Evolutionary conservation across 2,113 vertebrate species (phyloP), one percentile per base, ranked within the genome.

Genomic region (Plectropomus leopardus): DNA sequence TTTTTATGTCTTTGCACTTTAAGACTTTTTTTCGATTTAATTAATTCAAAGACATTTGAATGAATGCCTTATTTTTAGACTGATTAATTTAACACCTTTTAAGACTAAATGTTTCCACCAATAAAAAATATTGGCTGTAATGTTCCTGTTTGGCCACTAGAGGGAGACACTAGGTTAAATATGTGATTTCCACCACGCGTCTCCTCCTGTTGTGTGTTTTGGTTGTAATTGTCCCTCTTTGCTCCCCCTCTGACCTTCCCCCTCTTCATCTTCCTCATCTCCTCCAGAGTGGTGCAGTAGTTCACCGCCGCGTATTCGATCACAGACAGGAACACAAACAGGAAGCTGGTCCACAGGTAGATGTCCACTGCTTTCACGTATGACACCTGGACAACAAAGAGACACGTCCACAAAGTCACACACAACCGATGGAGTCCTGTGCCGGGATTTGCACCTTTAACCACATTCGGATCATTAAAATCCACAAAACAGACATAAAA

Each of bases 321-420:
- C 72, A 98, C 96, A 0, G 97, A 97, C 70, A 98, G 95, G 92
- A 98, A 97, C 85, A 97, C 96, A 71, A 97, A 98, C 70, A 98
- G 94, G 91, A 97, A 98, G 92, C 97, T 98, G 93, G 95, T 95
- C 96, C 97, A 97, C 93, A 99, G 93, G 92, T 97, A 97, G 70
- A 98, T 91, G 47, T 97, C 97, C 93, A 97, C 96, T 0, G 96
- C 97, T 87, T 97, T 98, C 87, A 99, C 94, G 4, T 98, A 97
- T n/a, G 97, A 98, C 84, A 97, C 96, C 94, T 94, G 85, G 16
- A 71, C n/a, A 26, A 36, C 26, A 73, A 15, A 4, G 14, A 3
- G 28, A 14, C 2, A 5, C 6, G n/a, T n/a, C n/a, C n/a, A 57
- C 15, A 57, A 1, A 55, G 24, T 7, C 23, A 55, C 53, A 7